These are phyloP conservation scores for Patiria pectinifera DNA, from an alignment of 53 echinoderm and acorn worm species.

Conservation along the genomic window DNA sequence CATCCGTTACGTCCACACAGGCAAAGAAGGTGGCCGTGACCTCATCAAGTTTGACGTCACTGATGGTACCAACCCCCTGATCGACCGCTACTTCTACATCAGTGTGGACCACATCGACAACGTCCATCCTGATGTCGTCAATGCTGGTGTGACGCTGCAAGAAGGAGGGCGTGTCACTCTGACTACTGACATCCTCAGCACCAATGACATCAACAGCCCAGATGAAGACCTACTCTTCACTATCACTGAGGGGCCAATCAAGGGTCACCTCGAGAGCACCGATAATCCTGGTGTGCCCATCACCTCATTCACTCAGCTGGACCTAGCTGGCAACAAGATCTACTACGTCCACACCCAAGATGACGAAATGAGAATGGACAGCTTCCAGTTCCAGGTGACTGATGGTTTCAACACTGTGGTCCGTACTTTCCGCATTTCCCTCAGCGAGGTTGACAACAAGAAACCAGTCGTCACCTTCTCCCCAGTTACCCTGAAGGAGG, in stretches of 20 bases:
- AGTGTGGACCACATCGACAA: constrained; percentile 89
- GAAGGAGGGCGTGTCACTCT: constrained; percentile 94
- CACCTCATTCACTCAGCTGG: constrained; percentile 93
- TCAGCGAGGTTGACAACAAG: constrained; percentile 96
- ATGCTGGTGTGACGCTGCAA: constrained; percentile 94
- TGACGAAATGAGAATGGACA: constrained; percentile 98
- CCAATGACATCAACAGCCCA: constrained; percentile 97
- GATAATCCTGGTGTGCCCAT: constrained; percentile 97
- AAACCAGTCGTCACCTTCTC: constrained; percentile 87
- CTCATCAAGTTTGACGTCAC: constrained; percentile 99
- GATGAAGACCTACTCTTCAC: constrained; percentile 95
- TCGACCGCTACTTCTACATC: constrained; percentile 97
- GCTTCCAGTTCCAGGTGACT: constrained; percentile 97
- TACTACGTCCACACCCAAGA: constrained; percentile 96
- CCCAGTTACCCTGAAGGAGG: constrained; percentile 82
- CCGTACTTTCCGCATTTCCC: constrained; percentile 94
- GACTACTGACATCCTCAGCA: constrained; percentile 90
- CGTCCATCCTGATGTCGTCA: constrained; percentile 92
- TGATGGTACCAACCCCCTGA: constrained; percentile 90
- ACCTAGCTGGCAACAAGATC: constrained; percentile 98
- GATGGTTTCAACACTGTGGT: constrained; percentile 98
- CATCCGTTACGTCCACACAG: constrained; percentile 89
- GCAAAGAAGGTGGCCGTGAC: constrained; percentile 83
- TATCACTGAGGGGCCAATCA: constrained; percentile 89
- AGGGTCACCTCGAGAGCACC: constrained; percentile 96